These are phyloP conservation scores for Boulengeromyrus knoepffleri DNA, from an alignment of 2,113 vertebrate genomes.

Conservation along the genomic window DNA sequence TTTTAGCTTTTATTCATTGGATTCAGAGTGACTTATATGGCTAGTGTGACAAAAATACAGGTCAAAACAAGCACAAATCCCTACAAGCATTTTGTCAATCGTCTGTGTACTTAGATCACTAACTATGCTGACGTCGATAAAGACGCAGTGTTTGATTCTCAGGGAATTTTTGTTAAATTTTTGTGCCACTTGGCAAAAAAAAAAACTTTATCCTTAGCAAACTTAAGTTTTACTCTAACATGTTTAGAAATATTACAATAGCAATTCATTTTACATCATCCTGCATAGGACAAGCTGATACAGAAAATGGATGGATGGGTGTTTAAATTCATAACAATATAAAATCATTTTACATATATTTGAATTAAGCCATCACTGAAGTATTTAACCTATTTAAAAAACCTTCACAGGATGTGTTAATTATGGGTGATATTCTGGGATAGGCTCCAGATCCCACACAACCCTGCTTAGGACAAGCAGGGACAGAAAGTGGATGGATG, in stretches of 20 bases:
- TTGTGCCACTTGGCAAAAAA: not conserved
- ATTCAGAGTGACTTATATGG: not conserved
- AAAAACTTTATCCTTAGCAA: not conserved
- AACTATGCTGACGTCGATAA: not conserved
- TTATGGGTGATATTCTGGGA: not conserved
- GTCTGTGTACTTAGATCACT: not conserved
- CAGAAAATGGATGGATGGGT: not conserved
- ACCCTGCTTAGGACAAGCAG: not conserved
- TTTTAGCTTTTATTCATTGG: not conserved
- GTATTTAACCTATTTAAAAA: not conserved
- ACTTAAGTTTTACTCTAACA: not conserved
- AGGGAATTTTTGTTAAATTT: not conserved
- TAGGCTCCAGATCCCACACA: not conserved
- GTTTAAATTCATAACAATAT: not conserved
- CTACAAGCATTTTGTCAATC: not conserved
- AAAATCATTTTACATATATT: not conserved
- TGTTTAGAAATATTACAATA: not conserved
- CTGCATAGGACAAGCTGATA: not conserved
- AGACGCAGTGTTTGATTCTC: not conserved
- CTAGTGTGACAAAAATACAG: not conserved
- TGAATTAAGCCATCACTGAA: not conserved
- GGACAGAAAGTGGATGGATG: not conserved
- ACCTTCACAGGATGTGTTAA: not conserved
- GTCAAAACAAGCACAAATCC: not conserved
- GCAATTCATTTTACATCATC: not conserved